Evolutionary conservation across 2,797 vertebrate genomes (phyloP), one percentile per base, ranked within the genome.

Genomic region (Sitta carolinensis): DNA sequence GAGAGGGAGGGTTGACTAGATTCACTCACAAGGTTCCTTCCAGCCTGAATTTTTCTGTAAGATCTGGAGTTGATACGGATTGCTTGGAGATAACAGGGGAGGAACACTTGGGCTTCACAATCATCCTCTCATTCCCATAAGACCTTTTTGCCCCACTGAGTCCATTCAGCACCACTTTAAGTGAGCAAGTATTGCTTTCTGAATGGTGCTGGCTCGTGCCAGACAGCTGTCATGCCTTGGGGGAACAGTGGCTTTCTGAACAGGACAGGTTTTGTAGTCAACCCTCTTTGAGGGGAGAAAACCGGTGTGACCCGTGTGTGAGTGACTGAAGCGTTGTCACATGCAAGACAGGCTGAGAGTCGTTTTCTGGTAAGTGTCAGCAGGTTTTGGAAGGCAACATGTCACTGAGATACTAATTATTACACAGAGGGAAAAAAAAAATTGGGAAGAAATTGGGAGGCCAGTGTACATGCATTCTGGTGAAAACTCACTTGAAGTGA

Each of bases 281-380:
- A 10, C 48, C 26, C 10, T 5, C 78, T 50, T 22, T 10, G 4
- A 70, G 70, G 72, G 50, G 40, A 59, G 45, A 72, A 80, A 90
- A 72, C 10, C 15, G 10, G 34, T 9, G 36, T 2, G 6, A 54
- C 67, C 34, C 19, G 6, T 9, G 15, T 0, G 3, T 0, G 3
- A 77, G n/a, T 29, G 47, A 93, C 72, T 29, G 36, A 64, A 93
- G 42, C 1, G 2, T 18, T 87, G 86, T 47, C 47, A 22, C 43
- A 48, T 30, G 17, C 27, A 54, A 84, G 30, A 47, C 52, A 61
- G 69, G 40, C 58, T 82, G 74, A 66, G 68, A 90, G 78, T 58
- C 0, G 0, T 58, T 74, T 66, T 64, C 70, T 48, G 22, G 23
- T 7, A 50, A 61, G 47, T 12, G 22, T 83, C 36, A 64, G 40